A percentile compares a stretch with the other conserved stretches of the same genome.
These are phyloP conservation scores for Falco peregrinus DNA, from an alignment of 2,797 vertebrate species.

Conservation along the genomic window DNA sequence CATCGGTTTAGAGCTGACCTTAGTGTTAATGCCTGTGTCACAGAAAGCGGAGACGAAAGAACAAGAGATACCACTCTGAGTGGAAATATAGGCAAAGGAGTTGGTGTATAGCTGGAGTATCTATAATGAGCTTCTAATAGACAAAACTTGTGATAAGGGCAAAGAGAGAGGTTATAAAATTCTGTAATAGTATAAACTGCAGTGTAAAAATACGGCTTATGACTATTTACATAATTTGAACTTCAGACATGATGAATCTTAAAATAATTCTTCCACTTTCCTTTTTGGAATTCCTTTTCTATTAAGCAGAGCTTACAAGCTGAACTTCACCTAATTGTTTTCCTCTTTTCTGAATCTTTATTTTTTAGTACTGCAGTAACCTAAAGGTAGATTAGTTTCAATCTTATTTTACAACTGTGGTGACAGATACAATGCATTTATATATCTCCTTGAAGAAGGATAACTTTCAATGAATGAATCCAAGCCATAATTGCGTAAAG, in stretches of 20 bases:
- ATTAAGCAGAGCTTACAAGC: not conserved
- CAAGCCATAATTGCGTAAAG: not conserved
- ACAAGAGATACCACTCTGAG: not conserved
- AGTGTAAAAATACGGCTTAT: not conserved
- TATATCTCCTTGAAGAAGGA: not conserved
- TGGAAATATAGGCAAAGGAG: not conserved
- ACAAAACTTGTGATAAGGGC: conserved; percentile 46
- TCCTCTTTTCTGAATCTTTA: not conserved
- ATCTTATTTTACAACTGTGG: not conserved
- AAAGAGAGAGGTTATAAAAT: conserved; percentile 45
- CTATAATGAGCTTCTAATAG: conserved; percentile 3
- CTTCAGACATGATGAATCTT: not conserved
- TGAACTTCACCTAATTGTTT: not conserved
- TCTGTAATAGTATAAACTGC: not conserved
- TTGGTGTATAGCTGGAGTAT: conserved; percentile 1
- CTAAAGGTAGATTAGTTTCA: not conserved
- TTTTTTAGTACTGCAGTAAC: not conserved
- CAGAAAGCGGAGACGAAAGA: not conserved
- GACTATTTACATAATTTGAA: conserved; percentile 32
- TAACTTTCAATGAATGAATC: not conserved
- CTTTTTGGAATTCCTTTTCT: not conserved
- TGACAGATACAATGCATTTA: not conserved
- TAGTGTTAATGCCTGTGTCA: not conserved
- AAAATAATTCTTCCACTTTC: not conserved
- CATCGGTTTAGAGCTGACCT: not conserved